phyloP scores from a whole-genome alignment of 2,113 vertebrate genomes.

The Aptenodytes forsteri region DNA sequence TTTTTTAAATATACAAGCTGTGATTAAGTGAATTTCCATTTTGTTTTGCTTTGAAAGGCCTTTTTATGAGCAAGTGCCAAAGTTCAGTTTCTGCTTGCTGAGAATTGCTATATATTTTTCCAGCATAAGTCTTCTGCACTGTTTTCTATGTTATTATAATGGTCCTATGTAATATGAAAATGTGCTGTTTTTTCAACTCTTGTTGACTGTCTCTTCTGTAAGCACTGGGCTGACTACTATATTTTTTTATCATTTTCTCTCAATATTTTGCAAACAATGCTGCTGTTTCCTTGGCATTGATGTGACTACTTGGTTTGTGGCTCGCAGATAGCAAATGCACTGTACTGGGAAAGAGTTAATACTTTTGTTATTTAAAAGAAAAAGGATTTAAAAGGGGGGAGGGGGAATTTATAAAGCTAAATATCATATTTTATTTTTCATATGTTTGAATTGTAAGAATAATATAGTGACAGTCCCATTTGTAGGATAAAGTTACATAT shows the following conservation, averaged over 20 bases:
- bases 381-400: constrained; percentile 20
- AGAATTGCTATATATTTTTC: constrained; percentile 27
- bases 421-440: constrained; percentile 84
- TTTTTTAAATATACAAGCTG: not conserved
- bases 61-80: constrained; percentile 77
- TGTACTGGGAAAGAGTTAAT: constrained; percentile 9
- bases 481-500: constrained; percentile 66
- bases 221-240: constrained; percentile 24
- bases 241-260: constrained; percentile 50
- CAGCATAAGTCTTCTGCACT: constrained; percentile 44
- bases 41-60: constrained; percentile 60
- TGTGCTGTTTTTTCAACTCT: constrained; percentile 50
- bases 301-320: constrained; percentile 39
- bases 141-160: constrained; percentile 31
- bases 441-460: constrained; percentile 70
- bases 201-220: constrained; percentile 47
- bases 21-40: constrained; percentile 33
- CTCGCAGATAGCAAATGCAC: constrained; percentile 36
- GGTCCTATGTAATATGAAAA: constrained; percentile 49
- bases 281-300: constrained; percentile 40
- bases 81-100: constrained; percentile 69
- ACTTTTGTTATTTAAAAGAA: constrained; percentile 62
- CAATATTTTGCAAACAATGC: constrained; percentile 32
- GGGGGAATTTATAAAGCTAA: constrained; percentile 73
- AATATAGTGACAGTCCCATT: constrained; percentile 72